Percentiles rank a stretch among this genome's conserved stretches.
These are phyloP conservation scores for Urophycis tenuis DNA, from an alignment of 2,797 vertebrate genomes.

Conservation along the genomic window DNA sequence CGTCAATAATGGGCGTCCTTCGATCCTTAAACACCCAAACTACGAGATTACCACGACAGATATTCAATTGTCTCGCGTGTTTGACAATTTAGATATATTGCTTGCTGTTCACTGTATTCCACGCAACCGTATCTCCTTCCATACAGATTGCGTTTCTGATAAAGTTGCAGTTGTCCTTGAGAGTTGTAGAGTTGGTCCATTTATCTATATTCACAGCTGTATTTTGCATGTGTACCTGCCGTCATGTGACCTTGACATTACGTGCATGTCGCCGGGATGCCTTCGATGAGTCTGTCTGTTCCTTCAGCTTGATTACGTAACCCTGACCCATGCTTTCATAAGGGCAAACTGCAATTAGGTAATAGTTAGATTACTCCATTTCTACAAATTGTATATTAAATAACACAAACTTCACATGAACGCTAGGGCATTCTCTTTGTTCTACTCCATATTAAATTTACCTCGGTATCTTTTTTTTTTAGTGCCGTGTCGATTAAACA, in stretches of 20 bases:
- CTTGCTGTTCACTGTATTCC: no score
- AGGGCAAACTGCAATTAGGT: slow-evolving; percentile 20
- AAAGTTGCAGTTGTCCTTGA: background rate
- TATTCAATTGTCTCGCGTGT: no score
- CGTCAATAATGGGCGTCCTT: background rate
- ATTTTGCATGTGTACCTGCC: no score
- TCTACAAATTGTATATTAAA: background rate
- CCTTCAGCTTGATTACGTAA: slow-evolving; percentile 52
- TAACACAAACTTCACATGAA: background rate
- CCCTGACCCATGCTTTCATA: slow-evolving; percentile 56
- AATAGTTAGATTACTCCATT: slow-evolving; percentile 27
- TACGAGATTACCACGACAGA: background rate
- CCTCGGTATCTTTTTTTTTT: background rate
- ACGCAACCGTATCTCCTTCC: no score
- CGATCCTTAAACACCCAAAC: background rate
- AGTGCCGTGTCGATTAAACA: background rate
- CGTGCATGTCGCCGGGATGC: background rate
- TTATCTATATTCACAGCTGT: background rate
- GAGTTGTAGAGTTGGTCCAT: background rate
- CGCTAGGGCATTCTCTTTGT: background rate
- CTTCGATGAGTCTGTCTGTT: slow-evolving; percentile 9
- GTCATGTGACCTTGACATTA: background rate
- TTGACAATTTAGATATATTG: no score
- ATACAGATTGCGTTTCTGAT: background rate
- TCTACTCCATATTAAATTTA: no score